Percentiles rank a stretch among this genome's conserved stretches.
Conservation (phyloP, 2,113 vertebrate genomes). For the Dermatemys mawii region DNA sequence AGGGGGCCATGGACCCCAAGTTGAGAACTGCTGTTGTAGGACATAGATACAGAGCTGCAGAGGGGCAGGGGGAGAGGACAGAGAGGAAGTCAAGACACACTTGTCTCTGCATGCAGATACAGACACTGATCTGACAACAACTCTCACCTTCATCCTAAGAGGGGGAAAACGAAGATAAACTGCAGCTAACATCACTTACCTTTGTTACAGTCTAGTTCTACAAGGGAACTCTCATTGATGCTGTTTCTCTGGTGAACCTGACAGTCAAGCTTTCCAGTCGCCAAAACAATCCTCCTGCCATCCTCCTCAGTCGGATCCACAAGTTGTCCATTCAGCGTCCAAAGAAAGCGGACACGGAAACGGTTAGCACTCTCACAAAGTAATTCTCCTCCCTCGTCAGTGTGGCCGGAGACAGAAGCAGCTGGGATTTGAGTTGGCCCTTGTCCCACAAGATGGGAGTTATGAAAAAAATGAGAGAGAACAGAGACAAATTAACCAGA, state of each 20-base stretch:
- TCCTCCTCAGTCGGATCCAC: neutral
- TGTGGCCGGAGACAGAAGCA: constrained; percentile 49
- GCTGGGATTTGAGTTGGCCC: neutral
- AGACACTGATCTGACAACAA: neutral
- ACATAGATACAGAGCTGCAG: neutral
- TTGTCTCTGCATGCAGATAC: neutral
- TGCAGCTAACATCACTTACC: neutral
- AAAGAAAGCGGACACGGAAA: neutral
- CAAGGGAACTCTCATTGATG: neutral
- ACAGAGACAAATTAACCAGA: neutral
- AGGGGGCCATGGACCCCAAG: no score
- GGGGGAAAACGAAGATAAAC: neutral
- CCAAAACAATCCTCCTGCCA: constrained; percentile 60
- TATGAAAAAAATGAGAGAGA: neutral
- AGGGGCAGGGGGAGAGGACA: neutral
- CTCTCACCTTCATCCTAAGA: neutral
- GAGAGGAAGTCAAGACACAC: neutral
- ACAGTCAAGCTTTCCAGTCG: constrained; percentile 41
- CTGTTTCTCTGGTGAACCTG: neutral
- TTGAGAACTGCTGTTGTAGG: neutral
- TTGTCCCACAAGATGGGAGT: neutral
- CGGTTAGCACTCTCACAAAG: constrained; percentile 1
- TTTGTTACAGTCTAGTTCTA: constrained; percentile 41
- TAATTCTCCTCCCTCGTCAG: constrained; percentile 47
- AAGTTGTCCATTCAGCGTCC: constrained; percentile 40